Base-by-base conservation (phyloP, 2,797 vertebrate species). In the Malacoctenus gilli region DNA sequence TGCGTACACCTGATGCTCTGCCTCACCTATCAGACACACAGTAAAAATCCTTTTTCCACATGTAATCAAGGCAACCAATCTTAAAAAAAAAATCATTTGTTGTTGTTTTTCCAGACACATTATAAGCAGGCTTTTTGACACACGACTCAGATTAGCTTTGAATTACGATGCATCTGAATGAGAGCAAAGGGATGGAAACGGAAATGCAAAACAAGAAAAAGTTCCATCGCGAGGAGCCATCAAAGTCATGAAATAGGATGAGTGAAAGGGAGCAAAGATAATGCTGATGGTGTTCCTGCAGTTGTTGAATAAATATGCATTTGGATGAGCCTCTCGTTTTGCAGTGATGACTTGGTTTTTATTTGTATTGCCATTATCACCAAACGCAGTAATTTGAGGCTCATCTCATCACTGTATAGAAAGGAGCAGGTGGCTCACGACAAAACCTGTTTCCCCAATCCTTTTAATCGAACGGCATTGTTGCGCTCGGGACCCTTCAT, bases 261-360 rank as follows among this genome's bases (percentile, higher is more conserved):
- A 64, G 50, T 75, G 72, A 68, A 70, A 47, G 34, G 49, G 42
- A 25, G 66, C 49, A 34, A 25, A 63, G 48, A 73, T 58, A 70
- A 67, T 61, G 48, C 49, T 72, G 62, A 79, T 54, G 50, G 52
- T 67, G 35, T 67, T 77, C 73, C 68, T 68, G 30, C n/a, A 81
- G 68, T 21, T 46, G 41, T 15, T 41, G 44, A 83, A 70, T 68
- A 73, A 75, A 75, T 72, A 40, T 71, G 58, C 77, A 83, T 80
- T 77, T 68, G 63, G 41, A 81, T 65, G 30, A 77, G 63, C 41
- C 34, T 65, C 9, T 38, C 60, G 37, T 48, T 79, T 68, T 59
- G 46, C 49, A 34, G 15, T 38, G 55, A 59, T 54, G 13, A 19
- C n/a, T 43, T 55, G 30, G 16, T 37, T 34, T n/a, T 56, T 34